Base-by-base conservation (phyloP, 2,888 invertebrate genomes). In the Acleris holmiana region DNA sequence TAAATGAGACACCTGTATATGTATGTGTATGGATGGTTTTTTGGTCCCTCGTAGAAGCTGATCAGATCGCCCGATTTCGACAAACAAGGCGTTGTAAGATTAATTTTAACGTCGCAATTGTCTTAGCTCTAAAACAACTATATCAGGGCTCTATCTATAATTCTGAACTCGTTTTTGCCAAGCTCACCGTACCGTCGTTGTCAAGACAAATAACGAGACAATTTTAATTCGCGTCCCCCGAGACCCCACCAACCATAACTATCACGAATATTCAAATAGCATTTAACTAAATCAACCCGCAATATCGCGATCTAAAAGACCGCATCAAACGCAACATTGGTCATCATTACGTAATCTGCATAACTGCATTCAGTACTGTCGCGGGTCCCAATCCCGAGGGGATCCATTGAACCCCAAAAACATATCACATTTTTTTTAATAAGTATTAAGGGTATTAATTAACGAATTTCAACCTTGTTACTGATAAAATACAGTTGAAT, bases 331-430 rank as follows among this genome's bases (percentile, higher is more conserved):
- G 73, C 67, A 74, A 74, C 76, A 67, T 78, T 78, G 73, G 74
- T 83, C 83, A 79, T 86, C 82, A 83, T 84, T 84, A 85, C 79
- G 58, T 75, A 79, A 90, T 90, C 84, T 91, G 86, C 91, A 90
- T 90, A 90, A 89, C 86, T 79, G 82, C 82, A 82, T 88, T 85
- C 80, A 78, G 76, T 70, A 66, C 79, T 80, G 84, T 84, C 82
- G 81, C 79, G 83, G 81, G 79, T 79, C 79, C 78, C 73, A 75
- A 69, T 83, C 86, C 81, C 84, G 59, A 66, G 79, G 79, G 86
- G 75, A 61, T 21, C 55, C 68, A 69, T 72, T 53, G 58, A 64
- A 44, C 58, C 67, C 62, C 51, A 48, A 64, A 54, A 64, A 57
- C 60, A 46, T 21, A 6, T 4, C 3, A 18, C 18, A 29, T 4